These are phyloP conservation scores for Caenorhabditis sulstoni DNA, from an alignment of 2,888 invertebrate genomes.

Conservation along the genomic window DNA sequence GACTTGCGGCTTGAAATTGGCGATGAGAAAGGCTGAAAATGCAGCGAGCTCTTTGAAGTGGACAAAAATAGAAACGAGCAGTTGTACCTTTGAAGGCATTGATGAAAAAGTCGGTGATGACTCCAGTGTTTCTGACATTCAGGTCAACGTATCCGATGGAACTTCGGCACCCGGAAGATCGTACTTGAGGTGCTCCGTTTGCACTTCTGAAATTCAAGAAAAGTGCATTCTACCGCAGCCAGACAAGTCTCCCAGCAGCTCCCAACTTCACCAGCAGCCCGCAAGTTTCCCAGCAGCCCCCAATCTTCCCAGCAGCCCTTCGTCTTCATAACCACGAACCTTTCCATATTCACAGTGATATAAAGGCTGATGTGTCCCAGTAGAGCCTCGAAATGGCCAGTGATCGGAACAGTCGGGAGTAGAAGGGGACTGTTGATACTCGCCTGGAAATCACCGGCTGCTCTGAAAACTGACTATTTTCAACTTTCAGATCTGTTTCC, in stretches of 20 bases:
- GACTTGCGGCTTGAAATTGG: conserved; percentile 79
- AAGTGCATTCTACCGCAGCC: no score
- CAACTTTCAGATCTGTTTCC: not conserved
- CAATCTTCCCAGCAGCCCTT: no score
- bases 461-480: no score
- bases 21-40: conserved; percentile 76
- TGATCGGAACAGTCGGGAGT: conserved; percentile 78
- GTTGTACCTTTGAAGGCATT: conserved; percentile 80
- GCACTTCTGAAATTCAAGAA: conserved; percentile 65
- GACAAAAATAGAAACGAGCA: no score
- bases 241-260: no score
- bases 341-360: conserved; percentile 77
- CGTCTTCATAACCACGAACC: no score
- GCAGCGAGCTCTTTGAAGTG: no score
- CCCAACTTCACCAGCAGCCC: no score
- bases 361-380: conserved; percentile 78
- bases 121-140: conserved; percentile 80
- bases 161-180: conserved; percentile 74
- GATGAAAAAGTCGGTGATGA: conserved; percentile 80
- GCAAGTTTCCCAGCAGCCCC: no score
- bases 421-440: conserved; percentile 77
- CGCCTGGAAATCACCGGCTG: conserved; percentile 79
- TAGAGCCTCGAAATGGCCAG: conserved; percentile 78
- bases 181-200: conserved; percentile 78
- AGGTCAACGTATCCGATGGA: conserved; percentile 79